Evolutionary conservation across 1,140 invertebrate species (phyloP), one percentile per base, ranked within the genome.

Genomic region (Brachionus paranguensis): DNA sequence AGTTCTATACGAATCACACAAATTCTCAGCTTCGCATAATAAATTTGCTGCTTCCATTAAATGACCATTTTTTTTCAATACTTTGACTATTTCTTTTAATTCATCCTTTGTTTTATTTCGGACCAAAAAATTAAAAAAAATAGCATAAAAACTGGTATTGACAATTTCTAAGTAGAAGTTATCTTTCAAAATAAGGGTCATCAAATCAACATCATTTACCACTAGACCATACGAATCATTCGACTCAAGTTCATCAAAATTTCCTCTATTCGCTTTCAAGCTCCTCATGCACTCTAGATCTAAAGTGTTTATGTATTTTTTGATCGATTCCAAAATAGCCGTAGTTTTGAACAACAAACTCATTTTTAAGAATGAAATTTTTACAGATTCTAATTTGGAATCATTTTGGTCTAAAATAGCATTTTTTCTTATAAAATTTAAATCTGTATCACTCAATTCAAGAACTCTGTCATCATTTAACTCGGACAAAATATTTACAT

Each of bases 291-390:
- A 76, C 29, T 76, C 43, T 0, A 76, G 17, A 50, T 76, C 72
- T 11, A 76, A 27, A 37, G 20, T 50, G 11, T 50, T 76, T 8
- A 76, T 50, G 14, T 27, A 76, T 24, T 50, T 76, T 76, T 76
- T 76, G 14, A 76, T 47, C 10, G 45, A 76, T 20, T 76, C 72
- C 17, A 76, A 24, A 76, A 50, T 47, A 27, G 7, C n/a, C 2
- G 6, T 50, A 5, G 43, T 50, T 50, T 47, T 76, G 4, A 76
- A 76, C 27, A 76, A 50, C 14, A 76, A 47, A 27, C 72, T 12
- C 45, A 76, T 53, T 76, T 76, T 76, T 47, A 76, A 76, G n/a
- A 76, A 76, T 24, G 4, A 12, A 50, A 76, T 76, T 76, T 76
- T 76, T 17, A 43, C 6, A 47, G n/a, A 11, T 27, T 50, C 33